Conservation (phyloP, 2,113 vertebrate genomes). For the Aythya baeri region DNA sequence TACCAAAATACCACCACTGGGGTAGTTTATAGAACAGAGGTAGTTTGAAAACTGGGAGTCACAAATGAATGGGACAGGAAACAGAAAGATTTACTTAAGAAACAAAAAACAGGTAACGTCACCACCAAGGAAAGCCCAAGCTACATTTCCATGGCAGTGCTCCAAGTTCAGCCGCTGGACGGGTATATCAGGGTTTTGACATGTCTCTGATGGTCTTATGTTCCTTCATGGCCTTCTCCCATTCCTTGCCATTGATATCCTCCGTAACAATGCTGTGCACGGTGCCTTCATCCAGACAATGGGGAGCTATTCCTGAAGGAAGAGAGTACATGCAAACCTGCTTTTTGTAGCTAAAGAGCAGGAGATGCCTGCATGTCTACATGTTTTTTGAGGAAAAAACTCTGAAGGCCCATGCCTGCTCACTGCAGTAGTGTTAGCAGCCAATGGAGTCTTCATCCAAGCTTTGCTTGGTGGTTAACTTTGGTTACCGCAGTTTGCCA, state of each 20-base stretch:
- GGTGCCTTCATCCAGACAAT: slow-evolving; percentile 92
- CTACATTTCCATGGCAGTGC: background rate
- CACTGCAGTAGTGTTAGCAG: background rate
- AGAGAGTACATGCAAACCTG: background rate
- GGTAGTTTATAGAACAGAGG: background rate
- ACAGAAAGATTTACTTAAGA: slow-evolving; percentile 49
- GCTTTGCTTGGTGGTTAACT: background rate
- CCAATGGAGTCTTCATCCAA: background rate
- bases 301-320: slow-evolving; percentile 86
- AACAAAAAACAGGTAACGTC: slow-evolving; percentile 10
- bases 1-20: background rate
- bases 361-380: background rate
- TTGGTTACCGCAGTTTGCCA: background rate
- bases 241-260: slow-evolving; percentile 88
- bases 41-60: background rate
- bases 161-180: background rate
- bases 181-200: slow-evolving; percentile 80
- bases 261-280: slow-evolving; percentile 84
- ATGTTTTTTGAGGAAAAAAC: background rate
- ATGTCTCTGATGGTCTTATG: slow-evolving; percentile 87
- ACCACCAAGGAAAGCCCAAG: background rate
- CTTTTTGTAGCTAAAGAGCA: background rate
- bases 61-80: background rate
- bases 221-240: slow-evolving; percentile 90
- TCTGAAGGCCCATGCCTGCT: background rate